A percentile compares a stretch with the other conserved stretches of the same genome.
Conservation (phyloP, 2,113 vertebrate genomes). For the Nycticebus coucang region DNA sequence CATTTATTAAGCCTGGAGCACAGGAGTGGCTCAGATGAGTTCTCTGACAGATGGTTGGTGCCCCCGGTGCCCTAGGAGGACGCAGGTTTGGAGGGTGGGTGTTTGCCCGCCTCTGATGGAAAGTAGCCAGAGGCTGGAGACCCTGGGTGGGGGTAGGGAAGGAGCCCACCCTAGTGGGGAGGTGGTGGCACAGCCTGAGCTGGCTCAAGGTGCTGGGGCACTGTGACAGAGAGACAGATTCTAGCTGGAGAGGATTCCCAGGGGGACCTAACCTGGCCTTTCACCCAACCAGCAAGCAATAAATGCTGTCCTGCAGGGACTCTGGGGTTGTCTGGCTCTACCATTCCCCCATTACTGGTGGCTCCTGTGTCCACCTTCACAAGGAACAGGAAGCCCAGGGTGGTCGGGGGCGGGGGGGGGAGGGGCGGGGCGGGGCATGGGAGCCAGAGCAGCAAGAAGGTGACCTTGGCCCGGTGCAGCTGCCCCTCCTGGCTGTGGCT, state of each 20-base stretch:
- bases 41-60: neutral
- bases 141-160: neutral
- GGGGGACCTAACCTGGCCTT: neutral
- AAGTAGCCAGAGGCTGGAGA: neutral
- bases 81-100: neutral
- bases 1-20: neutral
- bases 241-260: neutral
- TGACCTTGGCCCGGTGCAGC: neutral
- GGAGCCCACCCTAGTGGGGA: neutral
- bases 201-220: neutral
- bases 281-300: neutral
- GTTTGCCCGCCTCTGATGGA: neutral
- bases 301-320: neutral
- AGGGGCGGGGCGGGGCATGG: neutral
- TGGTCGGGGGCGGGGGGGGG: no score
- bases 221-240: fast-evolving
- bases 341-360: neutral
- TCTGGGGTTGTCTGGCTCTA: neutral
- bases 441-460: neutral
- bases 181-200: neutral
- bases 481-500: neutral
- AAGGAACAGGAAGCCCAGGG: neutral
- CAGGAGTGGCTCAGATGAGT: neutral
- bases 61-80: neutral
- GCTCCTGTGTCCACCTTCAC: neutral